Evolutionary conservation across 2,888 invertebrate genomes (phyloP), one percentile per base, ranked within the genome.

Genomic region (Ochropleura plecta): DNA sequence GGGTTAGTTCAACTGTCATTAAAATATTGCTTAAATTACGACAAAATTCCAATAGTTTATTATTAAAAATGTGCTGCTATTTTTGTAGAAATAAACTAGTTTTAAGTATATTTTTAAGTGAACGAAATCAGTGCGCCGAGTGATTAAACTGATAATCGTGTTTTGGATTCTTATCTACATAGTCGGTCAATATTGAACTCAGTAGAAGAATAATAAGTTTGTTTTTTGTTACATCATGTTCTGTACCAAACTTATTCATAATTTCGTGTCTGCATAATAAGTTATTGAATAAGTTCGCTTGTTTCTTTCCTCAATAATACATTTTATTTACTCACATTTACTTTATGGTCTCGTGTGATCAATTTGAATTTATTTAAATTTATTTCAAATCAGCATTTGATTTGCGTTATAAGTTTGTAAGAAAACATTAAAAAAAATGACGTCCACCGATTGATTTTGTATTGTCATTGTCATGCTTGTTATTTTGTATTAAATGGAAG

Each of bases 1-100:
- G 95, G 89, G 96, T 96, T 89, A 89, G 94, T 93, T 81, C 2
- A 49, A 51, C 46, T 57, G 66, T 70, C 5, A 44, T 6, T 46
- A 20, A 46, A 57, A 18, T 48, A 72, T n/a, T 8, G 2, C 9
- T 10, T 16, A 0, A 8, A n/a, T 18, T 60, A 46, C 5, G 12
- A 49, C 5, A 0, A 10, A 49, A 49, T 46, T 12, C 18, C 0
- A 40, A 59, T 9, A 10, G 16, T 59, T 40, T 59, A 40, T 5
- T 59, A 40, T 16, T 8, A 70, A 49, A 42, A 46, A 57, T 14
- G 7, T 42, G n/a, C 4, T n/a, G 7, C 7, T 0, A 5, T n/a
- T 42, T 60, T 57, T 30, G 18, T 7, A 63, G 14, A 49, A 66
- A 64, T 18, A 66, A 30, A n/a, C 20, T 7, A 46, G 14, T 46